These are phyloP conservation scores for Hypomesus transpacificus DNA, from an alignment of 2,113 vertebrate species.

Conservation along the genomic window DNA sequence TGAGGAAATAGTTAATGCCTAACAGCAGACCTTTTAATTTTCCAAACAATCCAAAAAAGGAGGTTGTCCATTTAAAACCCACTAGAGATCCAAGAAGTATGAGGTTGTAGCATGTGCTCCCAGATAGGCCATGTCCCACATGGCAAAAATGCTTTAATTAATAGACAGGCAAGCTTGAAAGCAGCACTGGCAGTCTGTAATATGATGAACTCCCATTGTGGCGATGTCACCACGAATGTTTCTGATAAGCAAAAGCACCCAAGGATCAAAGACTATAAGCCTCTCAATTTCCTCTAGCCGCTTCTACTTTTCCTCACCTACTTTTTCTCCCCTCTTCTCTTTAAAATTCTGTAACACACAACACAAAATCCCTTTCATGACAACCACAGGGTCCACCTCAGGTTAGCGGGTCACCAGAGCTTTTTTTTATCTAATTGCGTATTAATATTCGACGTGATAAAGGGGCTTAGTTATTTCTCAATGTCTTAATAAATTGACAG, in stretches of 20 bases:
- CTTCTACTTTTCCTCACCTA: slow-evolving; percentile 54
- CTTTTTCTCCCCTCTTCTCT: slow-evolving; percentile 27
- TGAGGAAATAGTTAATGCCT: slow-evolving; percentile 29
- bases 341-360: slow-evolving; percentile 31
- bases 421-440: slow-evolving; percentile 30
- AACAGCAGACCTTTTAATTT: slow-evolving; percentile 34
- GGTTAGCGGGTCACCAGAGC: slow-evolving; percentile 50
- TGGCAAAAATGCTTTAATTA: slow-evolving; percentile 70
- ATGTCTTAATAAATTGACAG: slow-evolving; percentile 37
- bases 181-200: slow-evolving; percentile 70
- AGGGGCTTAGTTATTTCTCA: slow-evolving; percentile 19
- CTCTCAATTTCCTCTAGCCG: slow-evolving; percentile 68
- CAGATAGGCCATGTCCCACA: slow-evolving; percentile 59
- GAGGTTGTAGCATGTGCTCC: slow-evolving; percentile 38
- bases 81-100: slow-evolving; percentile 40
- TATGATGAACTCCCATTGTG: slow-evolving; percentile 74
- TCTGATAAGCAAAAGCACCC: slow-evolving; percentile 69
- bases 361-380: slow-evolving; percentile 41
- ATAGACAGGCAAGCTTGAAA: slow-evolving; percentile 66
- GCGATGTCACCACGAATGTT: slow-evolving; percentile 77
- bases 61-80: slow-evolving; percentile 38
- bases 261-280: slow-evolving; percentile 78
- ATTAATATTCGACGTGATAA: slow-evolving; percentile 34
- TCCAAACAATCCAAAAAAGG: slow-evolving; percentile 43
- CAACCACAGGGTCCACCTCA: slow-evolving; percentile 44